Evolutionary conservation across 2,113 vertebrate species (phyloP).

Genomic region (Egretta garzetta): DNA sequence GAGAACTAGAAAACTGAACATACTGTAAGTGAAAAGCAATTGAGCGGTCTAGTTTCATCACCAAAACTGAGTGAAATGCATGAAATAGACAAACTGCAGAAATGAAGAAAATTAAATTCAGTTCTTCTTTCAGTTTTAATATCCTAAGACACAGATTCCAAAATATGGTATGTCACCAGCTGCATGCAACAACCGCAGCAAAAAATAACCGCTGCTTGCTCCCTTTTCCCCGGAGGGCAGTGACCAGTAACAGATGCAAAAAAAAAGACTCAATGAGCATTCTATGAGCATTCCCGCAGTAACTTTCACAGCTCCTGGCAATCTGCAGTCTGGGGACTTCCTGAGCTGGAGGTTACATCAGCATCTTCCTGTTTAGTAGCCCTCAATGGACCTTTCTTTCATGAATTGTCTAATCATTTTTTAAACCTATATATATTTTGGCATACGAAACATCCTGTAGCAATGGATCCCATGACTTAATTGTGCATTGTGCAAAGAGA

Average conservation of each 20-base stretch:
- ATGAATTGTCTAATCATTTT: constrained; percentile 58
- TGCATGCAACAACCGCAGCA: neutral
- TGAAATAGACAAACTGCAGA: neutral
- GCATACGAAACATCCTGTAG: constrained; percentile 55
- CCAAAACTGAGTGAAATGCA: neutral
- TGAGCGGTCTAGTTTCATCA: neutral
- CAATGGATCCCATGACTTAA: constrained; percentile 52
- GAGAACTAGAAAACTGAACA: neutral
- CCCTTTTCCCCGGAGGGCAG: constrained; percentile 5
- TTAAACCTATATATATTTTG: constrained; percentile 57
- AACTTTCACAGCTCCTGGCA: constrained; percentile 40
- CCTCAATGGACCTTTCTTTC: constrained; percentile 61
- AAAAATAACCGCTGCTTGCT: neutral
- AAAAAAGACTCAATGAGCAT: neutral
- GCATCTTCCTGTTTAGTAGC: constrained; percentile 63
- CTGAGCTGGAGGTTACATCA: constrained; percentile 60
- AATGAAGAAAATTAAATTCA: neutral
- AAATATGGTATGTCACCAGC: constrained; percentile 18
- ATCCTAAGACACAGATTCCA: constrained; percentile 22
- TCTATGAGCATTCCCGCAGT: neutral
- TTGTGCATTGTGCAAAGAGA: constrained; percentile 15
- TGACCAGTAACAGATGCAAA: constrained; percentile 47
- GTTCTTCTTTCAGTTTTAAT: constrained; percentile 21
- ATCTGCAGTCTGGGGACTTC: constrained; percentile 48
- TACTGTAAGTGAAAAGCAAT: neutral